Conservation (phyloP, 2,888 invertebrate species). For the Coleophora deauratella region DNA sequence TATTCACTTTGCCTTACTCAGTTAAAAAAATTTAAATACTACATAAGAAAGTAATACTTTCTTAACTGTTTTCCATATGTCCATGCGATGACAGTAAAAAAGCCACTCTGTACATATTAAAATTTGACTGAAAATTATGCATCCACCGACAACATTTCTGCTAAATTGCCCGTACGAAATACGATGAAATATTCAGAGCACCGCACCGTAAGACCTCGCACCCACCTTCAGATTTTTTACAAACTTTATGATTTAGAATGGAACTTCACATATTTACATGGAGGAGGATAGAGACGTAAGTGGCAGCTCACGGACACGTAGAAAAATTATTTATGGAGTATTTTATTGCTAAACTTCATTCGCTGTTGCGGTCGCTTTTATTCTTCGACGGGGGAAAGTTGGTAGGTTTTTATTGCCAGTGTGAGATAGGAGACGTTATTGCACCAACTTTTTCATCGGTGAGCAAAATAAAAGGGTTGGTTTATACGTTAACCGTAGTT, state of each 20-base stretch:
- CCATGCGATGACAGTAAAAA: too few species aligned
- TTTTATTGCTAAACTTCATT: slow-evolving; percentile 73
- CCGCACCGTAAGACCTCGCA: neutral
- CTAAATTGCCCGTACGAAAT: slow-evolving; percentile 45
- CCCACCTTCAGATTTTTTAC: slow-evolving; percentile 10
- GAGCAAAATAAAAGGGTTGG: slow-evolving; percentile 1
- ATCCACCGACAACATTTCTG: slow-evolving; percentile 34
- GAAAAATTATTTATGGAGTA: slow-evolving; percentile 66
- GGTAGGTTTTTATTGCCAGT: slow-evolving; percentile 66
- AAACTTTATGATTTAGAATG: slow-evolving; percentile 23
- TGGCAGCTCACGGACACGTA: slow-evolving; percentile 55
- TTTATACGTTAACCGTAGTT: too few species aligned
- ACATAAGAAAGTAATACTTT: too few species aligned
- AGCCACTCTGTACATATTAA: too few species aligned
- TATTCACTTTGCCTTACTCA: too few species aligned
- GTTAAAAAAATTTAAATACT: too few species aligned
- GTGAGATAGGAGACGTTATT: slow-evolving; percentile 71
- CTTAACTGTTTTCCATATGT: too few species aligned
- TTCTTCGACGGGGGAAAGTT: slow-evolving; percentile 69
- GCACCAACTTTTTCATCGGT: slow-evolving; percentile 63
- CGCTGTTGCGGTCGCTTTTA: slow-evolving; percentile 70
- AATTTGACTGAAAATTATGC: slow-evolving; percentile 28
- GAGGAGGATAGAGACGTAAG: slow-evolving; percentile 39
- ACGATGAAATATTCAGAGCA: slow-evolving; percentile 18
- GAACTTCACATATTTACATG: slow-evolving; percentile 40